A percentile compares a stretch with the other conserved stretches of the same genome.
Conservation (phyloP, 2,888 invertebrate genomes). For the Troides helena region DNA sequence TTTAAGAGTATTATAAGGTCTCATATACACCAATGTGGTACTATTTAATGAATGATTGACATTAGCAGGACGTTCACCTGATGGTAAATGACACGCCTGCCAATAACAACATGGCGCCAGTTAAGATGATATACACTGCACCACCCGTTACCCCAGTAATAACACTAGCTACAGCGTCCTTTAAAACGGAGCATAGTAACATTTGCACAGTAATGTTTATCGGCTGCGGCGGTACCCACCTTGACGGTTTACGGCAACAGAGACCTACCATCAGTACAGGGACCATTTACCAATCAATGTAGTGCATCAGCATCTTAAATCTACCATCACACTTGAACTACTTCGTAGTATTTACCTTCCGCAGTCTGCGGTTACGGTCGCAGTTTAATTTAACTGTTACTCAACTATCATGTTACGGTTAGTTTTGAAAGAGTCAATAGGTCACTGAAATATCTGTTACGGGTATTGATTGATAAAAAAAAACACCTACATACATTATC, state of each 20-base stretch:
- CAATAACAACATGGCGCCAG: no score
- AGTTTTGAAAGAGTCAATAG: constrained; percentile 21
- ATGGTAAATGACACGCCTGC: no score
- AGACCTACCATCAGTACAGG: no score
- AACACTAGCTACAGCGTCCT: no score
- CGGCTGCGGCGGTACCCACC: no score
- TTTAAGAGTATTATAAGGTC: not conserved
- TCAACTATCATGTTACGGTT: not conserved
- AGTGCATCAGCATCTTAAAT: not conserved
- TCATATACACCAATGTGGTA: not conserved
- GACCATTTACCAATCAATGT: not conserved
- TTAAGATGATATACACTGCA: no score
- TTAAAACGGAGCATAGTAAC: no score
- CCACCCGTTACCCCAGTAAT: no score
- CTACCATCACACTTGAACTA: constrained; percentile 14
- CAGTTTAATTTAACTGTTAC: constrained; percentile 18
- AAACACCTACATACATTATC: constrained; percentile 1
- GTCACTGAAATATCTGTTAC: constrained; percentile 15
- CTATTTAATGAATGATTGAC: not conserved
- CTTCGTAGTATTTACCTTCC: constrained; percentile 8
- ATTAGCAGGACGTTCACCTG: no score
- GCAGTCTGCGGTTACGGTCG: not conserved
- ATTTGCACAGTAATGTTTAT: no score
- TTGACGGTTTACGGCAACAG: no score
- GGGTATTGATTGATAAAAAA: not conserved